Base-by-base conservation (phyloP, 2,888 invertebrate species). In the Scelioninae gen. 1 region DNA sequence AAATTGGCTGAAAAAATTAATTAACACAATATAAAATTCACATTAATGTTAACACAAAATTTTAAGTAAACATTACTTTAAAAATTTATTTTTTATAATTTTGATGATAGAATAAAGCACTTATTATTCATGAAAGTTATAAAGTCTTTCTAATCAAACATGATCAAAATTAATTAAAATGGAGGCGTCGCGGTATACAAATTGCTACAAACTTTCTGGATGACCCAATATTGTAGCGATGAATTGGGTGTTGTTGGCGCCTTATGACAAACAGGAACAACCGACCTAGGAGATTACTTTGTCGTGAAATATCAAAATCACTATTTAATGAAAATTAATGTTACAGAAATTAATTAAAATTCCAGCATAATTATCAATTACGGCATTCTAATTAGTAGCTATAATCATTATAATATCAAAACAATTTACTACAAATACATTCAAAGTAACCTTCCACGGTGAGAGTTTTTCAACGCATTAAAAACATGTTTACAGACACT, bases 161-260 rank as follows among this genome's bases (percentile, higher is more conserved):
- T 3, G 34, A 58, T 65, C 13, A 32, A 29, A 56, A 68, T 60
- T 68, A 66, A 76, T 76, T 47, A 60, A 76, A 58, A 68, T n/a
- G 45, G 60, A 13, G 32, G 29, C 16, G 53, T 29, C 11, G 66
- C 11, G 5, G 40, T 58, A 15, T 60, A 76, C 60, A 68, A 68
- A 76, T 68, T 66, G 53, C 34, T 23, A 53, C 60, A 68, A 76
- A 76, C 51, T 76, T 75, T 76, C 66, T 38, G 60, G 45, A 53
- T 47, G 76, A 62, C 51, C 68, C 13, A 60, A 76, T 51, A 60
- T 62, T 62, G 40, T 34, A 45, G 23, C 47, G 16, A 68, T 38
- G 76, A 77, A 77, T 77, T 53, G 68, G 68, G 45, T 68, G 76
- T 60, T 58, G 68, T 62, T 51, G 53, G 32, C 62, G 13, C 68